A percentile compares a stretch with the other conserved stretches of the same genome.
Evolutionary conservation across 2,888 invertebrate genomes (phyloP).

Genomic region (Congeria kusceri): DNA sequence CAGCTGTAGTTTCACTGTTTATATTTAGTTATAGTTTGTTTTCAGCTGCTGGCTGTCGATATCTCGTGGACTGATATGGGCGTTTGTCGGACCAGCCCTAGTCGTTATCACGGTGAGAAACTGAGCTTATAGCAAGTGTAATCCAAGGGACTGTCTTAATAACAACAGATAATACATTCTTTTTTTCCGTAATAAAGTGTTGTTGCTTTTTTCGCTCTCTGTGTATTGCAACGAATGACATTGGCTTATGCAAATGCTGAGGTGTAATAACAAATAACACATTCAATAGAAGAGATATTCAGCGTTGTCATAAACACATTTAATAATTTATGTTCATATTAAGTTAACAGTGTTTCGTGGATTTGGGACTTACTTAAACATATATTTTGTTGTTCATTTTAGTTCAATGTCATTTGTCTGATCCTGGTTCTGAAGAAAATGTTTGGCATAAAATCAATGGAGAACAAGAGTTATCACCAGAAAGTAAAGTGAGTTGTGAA

Average conservation of each 20-base stretch:
- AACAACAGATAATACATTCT: neutral
- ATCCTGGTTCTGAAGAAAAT: constrained; percentile 28
- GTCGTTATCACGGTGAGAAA: constrained; percentile 48
- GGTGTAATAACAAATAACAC: neutral
- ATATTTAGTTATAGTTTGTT: too few species aligned
- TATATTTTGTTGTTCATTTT: constrained; percentile 1
- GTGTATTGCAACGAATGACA: neutral
- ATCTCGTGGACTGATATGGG: constrained; percentile 54
- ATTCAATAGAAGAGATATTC: too few species aligned
- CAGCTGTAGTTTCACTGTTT: too few species aligned
- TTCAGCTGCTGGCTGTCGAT: constrained; percentile 64
- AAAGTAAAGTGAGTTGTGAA: constrained; percentile 33
- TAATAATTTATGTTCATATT: too few species aligned
- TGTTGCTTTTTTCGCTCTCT: neutral
- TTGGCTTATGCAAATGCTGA: neutral
- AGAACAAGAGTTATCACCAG: constrained; percentile 33
- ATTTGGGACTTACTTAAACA: too few species aligned
- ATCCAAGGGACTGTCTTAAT: too few species aligned
- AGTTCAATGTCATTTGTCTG: constrained; percentile 43
- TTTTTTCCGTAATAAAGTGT: neutral
- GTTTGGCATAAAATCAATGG: constrained; percentile 38
- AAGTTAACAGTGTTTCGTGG: too few species aligned
- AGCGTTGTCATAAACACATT: too few species aligned
- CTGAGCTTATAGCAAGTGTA: too few species aligned
- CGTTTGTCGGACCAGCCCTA: constrained; percentile 59